Evolutionary conservation across 2,113 vertebrate genomes (phyloP).

Genomic region (Vulpes vulpes): DNA sequence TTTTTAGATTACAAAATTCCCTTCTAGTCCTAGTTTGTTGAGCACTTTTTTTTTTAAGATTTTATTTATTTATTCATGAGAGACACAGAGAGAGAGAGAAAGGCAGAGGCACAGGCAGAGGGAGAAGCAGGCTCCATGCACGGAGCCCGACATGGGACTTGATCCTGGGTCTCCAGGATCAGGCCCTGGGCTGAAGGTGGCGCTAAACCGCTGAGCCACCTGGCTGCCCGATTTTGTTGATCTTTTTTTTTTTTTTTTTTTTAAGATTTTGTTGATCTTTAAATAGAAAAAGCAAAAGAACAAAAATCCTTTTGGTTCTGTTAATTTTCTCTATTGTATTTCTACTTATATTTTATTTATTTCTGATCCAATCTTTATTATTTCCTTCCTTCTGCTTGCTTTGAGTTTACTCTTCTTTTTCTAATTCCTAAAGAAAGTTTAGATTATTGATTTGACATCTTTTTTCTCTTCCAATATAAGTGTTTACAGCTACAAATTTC

Average conservation of each 20-base stretch:
- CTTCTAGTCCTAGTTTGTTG: neutral
- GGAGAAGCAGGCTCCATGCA: too few relatives aligned
- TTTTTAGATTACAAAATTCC: neutral
- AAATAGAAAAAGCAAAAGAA: neutral
- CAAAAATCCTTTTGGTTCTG: neutral
- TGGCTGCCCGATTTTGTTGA: neutral
- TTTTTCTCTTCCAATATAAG: neutral
- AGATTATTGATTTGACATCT: neutral
- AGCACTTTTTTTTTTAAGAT: neutral
- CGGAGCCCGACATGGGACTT: too few relatives aligned
- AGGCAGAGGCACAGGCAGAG: too few relatives aligned
- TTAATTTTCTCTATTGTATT: neutral
- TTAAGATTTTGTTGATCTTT: neutral
- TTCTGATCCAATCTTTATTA: neutral
- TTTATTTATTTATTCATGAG: too few relatives aligned
- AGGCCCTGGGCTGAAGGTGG: too few relatives aligned
- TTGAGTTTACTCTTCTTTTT: neutral
- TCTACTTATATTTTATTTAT: neutral
- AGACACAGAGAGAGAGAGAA: too few relatives aligned
- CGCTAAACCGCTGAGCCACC: too few relatives aligned
- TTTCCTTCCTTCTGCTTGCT: neutral
- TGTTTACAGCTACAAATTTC: neutral
- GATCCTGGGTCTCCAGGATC: too few relatives aligned
- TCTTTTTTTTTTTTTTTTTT: neutral
- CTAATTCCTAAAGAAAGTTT: neutral